Evolutionary conservation across 2,888 invertebrate genomes (phyloP), one percentile per base, ranked within the genome.

Genomic region (Ophioninae sp.): DNA sequence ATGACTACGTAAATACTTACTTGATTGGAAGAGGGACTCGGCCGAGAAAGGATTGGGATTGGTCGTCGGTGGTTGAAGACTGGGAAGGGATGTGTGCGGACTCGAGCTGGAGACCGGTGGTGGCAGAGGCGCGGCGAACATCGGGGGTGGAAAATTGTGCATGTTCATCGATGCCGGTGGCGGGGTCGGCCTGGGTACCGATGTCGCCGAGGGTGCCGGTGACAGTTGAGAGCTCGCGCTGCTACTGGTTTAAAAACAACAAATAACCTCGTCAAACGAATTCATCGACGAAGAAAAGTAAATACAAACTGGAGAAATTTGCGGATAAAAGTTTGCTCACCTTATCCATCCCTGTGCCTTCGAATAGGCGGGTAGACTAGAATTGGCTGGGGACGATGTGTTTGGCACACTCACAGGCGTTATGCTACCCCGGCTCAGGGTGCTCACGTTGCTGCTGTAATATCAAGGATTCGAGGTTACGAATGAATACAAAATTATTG

Each of bases 41-140:
- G 97, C 97, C 13, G 97, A 97, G 93, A 97, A 97, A 0, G 97
- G 97, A 93, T 96, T 97, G 9, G 97, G 96, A 91, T 96, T 96
- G 61, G 93, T 92, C 56, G 94, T 93, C 71, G 94, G 94, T 41
- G 92, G 93, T 68, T 93, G 91, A 87, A 91, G 90, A 77, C 90
- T 90, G 74, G 91, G 89, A 88, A 91, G 88, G 86, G 92, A 91
- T 37, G 93, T 90, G 83, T 93, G 93, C 39, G 93, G 92, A 88
- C 92, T 93, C 77, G 93, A 88, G 82, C 91, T 92, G 87, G 94
- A 90, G 51, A 93, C 93, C 39, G 93, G 92, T 22, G 93, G 93
- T 82, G 95, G 94, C 44, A 95, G 93, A 58, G 96, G 95, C 68
- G 96, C 94, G 20, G 96, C 95, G 91, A 96, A 96, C 89, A 96